Conservation (phyloP, 2,797 vertebrate genomes). For the Syncerus caffer region DNA sequence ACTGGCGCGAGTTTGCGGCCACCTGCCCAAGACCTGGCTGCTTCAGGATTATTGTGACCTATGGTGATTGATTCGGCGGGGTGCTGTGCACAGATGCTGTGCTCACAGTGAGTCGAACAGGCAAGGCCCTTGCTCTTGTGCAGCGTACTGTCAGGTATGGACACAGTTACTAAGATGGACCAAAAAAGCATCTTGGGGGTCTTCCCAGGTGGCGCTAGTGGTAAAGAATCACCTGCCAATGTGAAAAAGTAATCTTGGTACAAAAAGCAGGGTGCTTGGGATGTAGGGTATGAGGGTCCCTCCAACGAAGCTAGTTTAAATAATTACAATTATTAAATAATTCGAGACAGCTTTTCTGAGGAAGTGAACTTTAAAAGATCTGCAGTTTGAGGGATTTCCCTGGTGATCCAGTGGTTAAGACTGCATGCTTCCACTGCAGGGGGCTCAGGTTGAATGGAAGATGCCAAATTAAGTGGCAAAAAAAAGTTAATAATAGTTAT, state of each 20-base stretch:
- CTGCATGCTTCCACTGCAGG: background rate
- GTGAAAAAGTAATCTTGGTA: background rate
- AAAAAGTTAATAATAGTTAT: background rate
- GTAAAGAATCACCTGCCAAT: background rate
- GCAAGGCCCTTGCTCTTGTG: background rate
- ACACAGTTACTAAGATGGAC: background rate
- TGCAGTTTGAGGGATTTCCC: background rate
- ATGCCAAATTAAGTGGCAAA: background rate
- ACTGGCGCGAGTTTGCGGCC: background rate
- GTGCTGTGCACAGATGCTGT: background rate
- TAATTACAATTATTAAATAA: background rate
- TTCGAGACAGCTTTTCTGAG: background rate
- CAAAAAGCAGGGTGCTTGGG: background rate
- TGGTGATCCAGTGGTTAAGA: background rate
- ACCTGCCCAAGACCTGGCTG: background rate
- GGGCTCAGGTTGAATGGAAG: background rate
- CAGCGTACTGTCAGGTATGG: background rate
- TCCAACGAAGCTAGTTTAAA: background rate
- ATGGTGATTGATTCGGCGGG: rapidly evolving
- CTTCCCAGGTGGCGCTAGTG: background rate
- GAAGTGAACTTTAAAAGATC: background rate
- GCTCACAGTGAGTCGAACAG: background rate
- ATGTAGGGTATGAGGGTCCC: background rate
- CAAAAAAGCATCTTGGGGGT: background rate
- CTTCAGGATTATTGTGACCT: background rate